Evolutionary conservation across 2,888 invertebrate genomes (phyloP).

Genomic region (Beris chalybata): DNA sequence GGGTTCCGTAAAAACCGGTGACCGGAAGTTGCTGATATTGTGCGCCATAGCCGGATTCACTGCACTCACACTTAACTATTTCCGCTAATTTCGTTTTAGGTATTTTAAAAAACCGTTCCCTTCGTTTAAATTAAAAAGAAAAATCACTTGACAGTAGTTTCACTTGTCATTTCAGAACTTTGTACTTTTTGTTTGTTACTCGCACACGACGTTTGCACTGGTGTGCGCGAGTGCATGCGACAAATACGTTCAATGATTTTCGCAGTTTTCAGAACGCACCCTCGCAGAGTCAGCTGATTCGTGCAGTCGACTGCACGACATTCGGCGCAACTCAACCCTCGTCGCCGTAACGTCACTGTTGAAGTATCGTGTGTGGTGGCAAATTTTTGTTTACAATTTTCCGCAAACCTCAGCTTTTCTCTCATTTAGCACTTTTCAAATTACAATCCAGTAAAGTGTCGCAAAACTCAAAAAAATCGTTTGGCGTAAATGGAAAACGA

Average conservation of each 20-base stretch:
- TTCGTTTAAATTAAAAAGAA: neutral
- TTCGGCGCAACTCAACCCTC: too few species aligned
- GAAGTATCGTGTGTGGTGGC: neutral
- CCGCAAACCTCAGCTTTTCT: too few species aligned
- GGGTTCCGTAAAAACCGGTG: conserved; percentile 35
- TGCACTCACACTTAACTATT: conserved; percentile 45
- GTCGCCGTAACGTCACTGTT: too few species aligned
- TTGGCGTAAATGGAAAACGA: conserved; percentile 1
- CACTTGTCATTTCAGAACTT: conserved; percentile 27
- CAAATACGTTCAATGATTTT: too few species aligned
- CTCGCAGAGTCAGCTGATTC: too few species aligned
- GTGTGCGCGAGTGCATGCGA: too few species aligned
- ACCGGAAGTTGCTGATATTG: conserved; percentile 26
- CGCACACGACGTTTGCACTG: too few species aligned
- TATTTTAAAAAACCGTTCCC: neutral
- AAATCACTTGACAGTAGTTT: neutral
- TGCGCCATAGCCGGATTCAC: conserved; percentile 18
- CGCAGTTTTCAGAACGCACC: too few species aligned
- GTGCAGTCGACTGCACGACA: too few species aligned
- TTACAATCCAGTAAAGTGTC: neutral
- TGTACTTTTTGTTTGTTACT: conserved; percentile 11
- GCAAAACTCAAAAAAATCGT: neutral
- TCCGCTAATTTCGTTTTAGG: conserved; percentile 57
- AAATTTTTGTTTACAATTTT: conserved; percentile 2
- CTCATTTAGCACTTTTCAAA: too few species aligned